Conservation (phyloP, 2,888 invertebrate species). For the Margaritifera margaritifera region DNA sequence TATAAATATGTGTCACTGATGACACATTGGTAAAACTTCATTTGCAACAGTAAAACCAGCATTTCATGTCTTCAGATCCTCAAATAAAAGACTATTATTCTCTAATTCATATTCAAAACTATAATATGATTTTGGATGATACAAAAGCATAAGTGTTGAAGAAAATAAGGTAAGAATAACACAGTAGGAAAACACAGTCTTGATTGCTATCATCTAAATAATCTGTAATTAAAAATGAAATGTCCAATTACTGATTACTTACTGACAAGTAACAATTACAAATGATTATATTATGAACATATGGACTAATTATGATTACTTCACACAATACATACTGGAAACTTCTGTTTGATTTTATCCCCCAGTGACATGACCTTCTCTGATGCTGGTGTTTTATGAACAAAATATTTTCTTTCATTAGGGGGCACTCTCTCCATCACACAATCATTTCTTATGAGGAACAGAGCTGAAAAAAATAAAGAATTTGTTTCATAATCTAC, state of each 20-base stretch:
- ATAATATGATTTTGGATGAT: neutral
- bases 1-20: too few relatives aligned
- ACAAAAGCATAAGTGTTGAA: neutral
- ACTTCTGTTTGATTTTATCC: constrained; percentile 60
- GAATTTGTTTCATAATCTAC: too few relatives aligned
- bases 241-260: too few relatives aligned
- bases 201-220: too few relatives aligned
- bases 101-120: neutral
- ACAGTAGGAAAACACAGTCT: neutral
- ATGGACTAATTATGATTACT: neutral
- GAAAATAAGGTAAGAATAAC: neutral
- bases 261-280: neutral
- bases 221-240: too few relatives aligned
- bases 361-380: constrained; percentile 50
- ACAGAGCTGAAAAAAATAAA: constrained; percentile 53
- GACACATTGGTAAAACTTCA: too few relatives aligned
- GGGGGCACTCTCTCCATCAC: constrained; percentile 54
- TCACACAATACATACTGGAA: constrained; percentile 50
- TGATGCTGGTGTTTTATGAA: constrained; percentile 54
- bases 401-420: constrained; percentile 49
- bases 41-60: too few relatives aligned
- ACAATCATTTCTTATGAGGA: constrained; percentile 56
- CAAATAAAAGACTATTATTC: too few relatives aligned
- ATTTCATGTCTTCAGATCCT: too few relatives aligned
- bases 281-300: neutral